Evolutionary conservation across 2,888 invertebrate genomes (phyloP).

Genomic region (Chloroclystis v-ata): DNA sequence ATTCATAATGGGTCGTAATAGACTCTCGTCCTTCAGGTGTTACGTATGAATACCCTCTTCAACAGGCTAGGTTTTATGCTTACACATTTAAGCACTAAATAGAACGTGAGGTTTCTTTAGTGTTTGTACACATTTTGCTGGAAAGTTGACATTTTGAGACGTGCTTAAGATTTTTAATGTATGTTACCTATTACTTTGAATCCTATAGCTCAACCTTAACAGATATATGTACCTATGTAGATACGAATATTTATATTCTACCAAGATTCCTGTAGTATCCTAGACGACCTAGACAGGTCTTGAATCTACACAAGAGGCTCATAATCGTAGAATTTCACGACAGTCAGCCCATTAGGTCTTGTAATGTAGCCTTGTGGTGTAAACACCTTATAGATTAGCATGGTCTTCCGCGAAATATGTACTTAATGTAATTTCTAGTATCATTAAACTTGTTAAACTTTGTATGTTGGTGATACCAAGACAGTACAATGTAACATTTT

Average conservation of each 20-base stretch:
- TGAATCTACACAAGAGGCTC: conserved; percentile 17
- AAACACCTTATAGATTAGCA: conserved; percentile 9
- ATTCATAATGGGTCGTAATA: conserved; percentile 44
- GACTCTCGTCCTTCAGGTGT: conserved; percentile 44
- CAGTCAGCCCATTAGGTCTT: conserved; percentile 10
- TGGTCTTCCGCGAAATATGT: conserved; percentile 1
- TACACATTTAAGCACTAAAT: conserved; percentile 17
- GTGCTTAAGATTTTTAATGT: no score
- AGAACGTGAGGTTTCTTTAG: background rate
- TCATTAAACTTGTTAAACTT: no score
- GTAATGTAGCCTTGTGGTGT: conserved; percentile 20
- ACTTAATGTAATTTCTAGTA: no score
- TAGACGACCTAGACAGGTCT: conserved; percentile 7
- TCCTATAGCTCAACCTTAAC: no score
- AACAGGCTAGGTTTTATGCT: conserved; percentile 29
- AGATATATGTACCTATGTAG: background rate
- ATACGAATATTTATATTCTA: no score
- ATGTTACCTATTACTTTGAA: no score
- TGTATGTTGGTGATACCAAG: no score
- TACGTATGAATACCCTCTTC: conserved; percentile 49
- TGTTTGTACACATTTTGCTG: background rate
- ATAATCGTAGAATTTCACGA: conserved; percentile 22
- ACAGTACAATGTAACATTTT: no score
- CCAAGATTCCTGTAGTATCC: conserved; percentile 9
- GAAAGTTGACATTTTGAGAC: no score